Conservation (phyloP, 2,113 vertebrate genomes). For the Salminus brasiliensis region DNA sequence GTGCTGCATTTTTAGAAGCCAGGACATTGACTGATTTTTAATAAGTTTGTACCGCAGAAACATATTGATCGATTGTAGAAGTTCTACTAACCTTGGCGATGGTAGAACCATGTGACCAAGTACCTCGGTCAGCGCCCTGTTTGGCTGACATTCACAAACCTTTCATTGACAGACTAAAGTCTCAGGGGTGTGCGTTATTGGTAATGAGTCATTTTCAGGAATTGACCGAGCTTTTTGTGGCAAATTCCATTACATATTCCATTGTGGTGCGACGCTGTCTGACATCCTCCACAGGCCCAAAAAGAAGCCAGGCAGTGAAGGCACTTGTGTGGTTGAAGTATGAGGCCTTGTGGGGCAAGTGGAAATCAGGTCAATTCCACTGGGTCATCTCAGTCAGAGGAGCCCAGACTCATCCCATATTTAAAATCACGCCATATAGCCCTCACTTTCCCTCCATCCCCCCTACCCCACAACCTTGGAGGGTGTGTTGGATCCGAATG, state of each 20-base stretch:
- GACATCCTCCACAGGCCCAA: neutral
- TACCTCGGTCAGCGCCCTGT: neutral
- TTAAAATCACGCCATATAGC: constrained; percentile 16
- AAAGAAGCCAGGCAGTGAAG: neutral
- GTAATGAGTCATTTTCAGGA: constrained; percentile 8
- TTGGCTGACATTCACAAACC: constrained; percentile 19
- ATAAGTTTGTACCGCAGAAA: neutral
- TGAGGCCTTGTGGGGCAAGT: constrained; percentile 25
- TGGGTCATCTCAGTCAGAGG: constrained; percentile 23
- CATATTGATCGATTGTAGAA: neutral
- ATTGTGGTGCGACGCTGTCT: constrained; percentile 1
- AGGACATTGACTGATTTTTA: too few relatives aligned
- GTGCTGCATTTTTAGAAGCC: too few relatives aligned
- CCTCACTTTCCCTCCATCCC: constrained; percentile 22
- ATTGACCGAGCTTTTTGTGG: constrained; percentile 14
- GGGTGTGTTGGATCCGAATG: constrained; percentile 2
- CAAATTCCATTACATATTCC: constrained; percentile 34
- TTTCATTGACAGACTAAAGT: neutral
- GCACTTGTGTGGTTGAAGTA: constrained; percentile 38
- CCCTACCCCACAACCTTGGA: constrained; percentile 31
- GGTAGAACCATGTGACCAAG: constrained; percentile 6
- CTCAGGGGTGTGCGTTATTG: neutral
- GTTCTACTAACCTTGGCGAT: neutral
- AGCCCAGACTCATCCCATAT: constrained; percentile 13
- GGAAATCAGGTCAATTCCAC: constrained; percentile 56